These are phyloP conservation scores for Procapra przewalskii DNA, from an alignment of 2,113 vertebrate species.

Conservation along the genomic window DNA sequence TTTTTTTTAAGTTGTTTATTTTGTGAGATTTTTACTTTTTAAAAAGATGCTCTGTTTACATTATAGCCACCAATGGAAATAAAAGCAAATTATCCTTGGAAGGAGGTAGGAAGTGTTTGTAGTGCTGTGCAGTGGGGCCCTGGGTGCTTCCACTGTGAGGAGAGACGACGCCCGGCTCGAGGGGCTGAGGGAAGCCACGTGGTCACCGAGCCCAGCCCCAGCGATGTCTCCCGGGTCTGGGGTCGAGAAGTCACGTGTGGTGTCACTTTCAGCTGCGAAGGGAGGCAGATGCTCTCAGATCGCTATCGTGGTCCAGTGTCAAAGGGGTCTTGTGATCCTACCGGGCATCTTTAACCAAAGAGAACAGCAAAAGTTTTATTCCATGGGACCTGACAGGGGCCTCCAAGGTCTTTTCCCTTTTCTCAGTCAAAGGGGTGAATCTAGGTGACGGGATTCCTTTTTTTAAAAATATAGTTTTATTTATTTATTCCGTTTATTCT, in stretches of 20 bases:
- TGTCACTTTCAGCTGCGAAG: conserved; percentile 74
- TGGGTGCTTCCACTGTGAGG: not conserved
- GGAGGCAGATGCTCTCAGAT: conserved; percentile 74
- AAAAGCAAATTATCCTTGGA: conserved; percentile 57
- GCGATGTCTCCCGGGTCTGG: conserved; percentile 68
- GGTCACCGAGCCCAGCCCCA: conserved; percentile 56
- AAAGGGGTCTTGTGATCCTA: conserved; percentile 68
- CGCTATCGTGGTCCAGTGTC: conserved; percentile 71
- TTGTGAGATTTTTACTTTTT: not conserved
- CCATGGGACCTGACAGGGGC: conserved; percentile 30
- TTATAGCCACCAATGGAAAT: conserved; percentile 50
- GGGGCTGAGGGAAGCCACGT: conserved; percentile 48
- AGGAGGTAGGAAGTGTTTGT: conserved; percentile 70
- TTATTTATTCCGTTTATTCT: not conserved
- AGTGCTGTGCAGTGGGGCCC: conserved; percentile 13
- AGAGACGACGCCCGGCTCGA: conserved; percentile 26
- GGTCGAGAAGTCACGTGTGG: conserved; percentile 73
- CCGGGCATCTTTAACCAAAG: not conserved
- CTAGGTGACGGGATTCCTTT: not conserved
- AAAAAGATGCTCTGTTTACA: conserved; percentile 61
- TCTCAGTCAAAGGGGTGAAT: conserved; percentile 16
- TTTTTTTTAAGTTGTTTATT: conserved; percentile 60
- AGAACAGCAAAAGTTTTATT: conserved; percentile 65
- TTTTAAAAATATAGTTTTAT: not conserved
- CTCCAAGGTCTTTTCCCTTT: not conserved